Evolutionary conservation across 2,113 vertebrate species (phyloP).

Genomic region (Prinia subflava): DNA sequence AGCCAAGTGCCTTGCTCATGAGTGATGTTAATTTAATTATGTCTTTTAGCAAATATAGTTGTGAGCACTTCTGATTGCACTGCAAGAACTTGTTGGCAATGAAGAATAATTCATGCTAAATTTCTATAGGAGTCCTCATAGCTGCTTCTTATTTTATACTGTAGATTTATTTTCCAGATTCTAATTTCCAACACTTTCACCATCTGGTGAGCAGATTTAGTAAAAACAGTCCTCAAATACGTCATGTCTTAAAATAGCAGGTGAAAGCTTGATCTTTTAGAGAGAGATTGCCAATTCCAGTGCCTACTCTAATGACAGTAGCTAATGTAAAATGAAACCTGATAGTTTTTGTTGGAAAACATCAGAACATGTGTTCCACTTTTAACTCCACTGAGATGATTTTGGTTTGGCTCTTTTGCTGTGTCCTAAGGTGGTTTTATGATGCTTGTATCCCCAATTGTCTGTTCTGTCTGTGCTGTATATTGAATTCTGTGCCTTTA

Average conservation of each 20-base stretch:
- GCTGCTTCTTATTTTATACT: background rate
- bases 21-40: background rate
- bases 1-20: background rate
- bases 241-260: background rate
- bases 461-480: too few relatives aligned
- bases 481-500: too few relatives aligned
- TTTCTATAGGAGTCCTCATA: background rate
- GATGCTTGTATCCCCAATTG: too few relatives aligned
- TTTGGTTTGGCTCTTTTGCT: background rate
- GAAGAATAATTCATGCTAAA: background rate
- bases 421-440: too few relatives aligned
- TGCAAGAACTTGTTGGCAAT: background rate
- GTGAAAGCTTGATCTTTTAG: background rate
- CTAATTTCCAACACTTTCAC: background rate
- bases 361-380: background rate
- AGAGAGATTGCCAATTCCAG: background rate
- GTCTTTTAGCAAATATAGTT: background rate
- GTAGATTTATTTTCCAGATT: background rate
- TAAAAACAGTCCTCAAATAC: background rate
- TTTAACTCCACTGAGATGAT: background rate
- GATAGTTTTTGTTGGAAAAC: background rate
- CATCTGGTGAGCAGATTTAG: background rate
- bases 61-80: background rate
- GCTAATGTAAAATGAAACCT: background rate
- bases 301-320: background rate